Evolutionary conservation across 2,888 invertebrate species (phyloP).

Genomic region (Monoplex corrugatus): DNA sequence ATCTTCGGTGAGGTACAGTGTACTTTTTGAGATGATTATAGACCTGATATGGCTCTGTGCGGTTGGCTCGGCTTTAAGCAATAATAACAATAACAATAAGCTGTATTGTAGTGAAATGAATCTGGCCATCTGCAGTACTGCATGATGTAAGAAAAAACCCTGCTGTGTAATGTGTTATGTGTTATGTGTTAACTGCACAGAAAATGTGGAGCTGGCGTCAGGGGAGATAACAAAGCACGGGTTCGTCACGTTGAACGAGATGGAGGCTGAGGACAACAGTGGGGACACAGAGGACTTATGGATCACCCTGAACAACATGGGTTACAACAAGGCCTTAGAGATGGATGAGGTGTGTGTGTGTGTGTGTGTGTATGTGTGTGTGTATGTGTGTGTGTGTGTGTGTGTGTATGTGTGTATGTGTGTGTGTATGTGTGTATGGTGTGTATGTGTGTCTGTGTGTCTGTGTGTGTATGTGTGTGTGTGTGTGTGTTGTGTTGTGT

Average conservation of each 20-base stretch:
- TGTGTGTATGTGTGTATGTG: neutral
- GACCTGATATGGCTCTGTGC: no score
- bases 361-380: neutral
- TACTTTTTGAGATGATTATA: no score
- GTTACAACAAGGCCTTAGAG: constrained; percentile 79
- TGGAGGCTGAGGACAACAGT: constrained; percentile 82
- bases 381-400: neutral
- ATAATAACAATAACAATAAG: no score
- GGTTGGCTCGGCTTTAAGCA: no score
- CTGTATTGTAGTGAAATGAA: no score
- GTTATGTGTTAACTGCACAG: constrained; percentile 62
- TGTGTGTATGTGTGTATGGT: neutral
- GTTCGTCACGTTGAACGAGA: constrained; percentile 82
- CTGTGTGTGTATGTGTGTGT: neutral
- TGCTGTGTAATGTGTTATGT: no score
- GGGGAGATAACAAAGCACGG: constrained; percentile 81
- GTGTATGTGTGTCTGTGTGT: neutral
- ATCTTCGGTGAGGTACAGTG: no score
- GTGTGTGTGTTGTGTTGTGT: neutral
- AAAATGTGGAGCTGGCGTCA: constrained; percentile 76
- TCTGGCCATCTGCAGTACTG: no score
- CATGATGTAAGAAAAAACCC: no score
- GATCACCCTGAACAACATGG: constrained; percentile 81
- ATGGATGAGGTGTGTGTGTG: constrained; percentile 75
- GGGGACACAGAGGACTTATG: constrained; percentile 82